Conservation (phyloP, 2,888 invertebrate genomes). For the Scaptomyza polygonia region DNA sequence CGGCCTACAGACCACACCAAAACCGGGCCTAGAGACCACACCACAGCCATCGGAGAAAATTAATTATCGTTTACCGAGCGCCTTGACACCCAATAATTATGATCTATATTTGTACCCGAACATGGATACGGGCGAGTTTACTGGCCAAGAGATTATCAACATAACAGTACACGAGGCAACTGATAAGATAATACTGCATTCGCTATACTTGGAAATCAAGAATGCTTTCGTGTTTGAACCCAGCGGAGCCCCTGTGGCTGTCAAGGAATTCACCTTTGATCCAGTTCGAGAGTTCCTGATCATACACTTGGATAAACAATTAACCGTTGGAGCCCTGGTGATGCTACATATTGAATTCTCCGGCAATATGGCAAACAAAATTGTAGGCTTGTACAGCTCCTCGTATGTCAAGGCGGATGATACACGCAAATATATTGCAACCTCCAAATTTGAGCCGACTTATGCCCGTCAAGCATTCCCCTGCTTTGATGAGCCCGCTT, state of each 20-base stretch:
- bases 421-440: constrained; percentile 87
- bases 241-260: constrained; percentile 54
- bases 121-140: constrained; percentile 86
- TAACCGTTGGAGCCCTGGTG: constrained; percentile 41
- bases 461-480: constrained; percentile 97
- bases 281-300: constrained; percentile 76
- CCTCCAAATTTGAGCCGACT: constrained; percentile 97
- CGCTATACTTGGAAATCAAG: constrained; percentile 85
- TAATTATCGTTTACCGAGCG: constrained; percentile 86
- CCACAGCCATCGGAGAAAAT: constrained; percentile 57
- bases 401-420: constrained; percentile 85
- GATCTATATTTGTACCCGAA: constrained; percentile 89
- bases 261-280: constrained; percentile 63
- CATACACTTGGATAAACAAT: constrained; percentile 66
- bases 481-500: constrained; percentile 96
- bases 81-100: constrained; percentile 88
- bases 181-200: constrained; percentile 86
- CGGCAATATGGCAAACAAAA: constrained; percentile 88
- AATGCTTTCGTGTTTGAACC: constrained; percentile 60
- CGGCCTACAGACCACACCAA: constrained; percentile 17
- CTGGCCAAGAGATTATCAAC: constrained; percentile 86
- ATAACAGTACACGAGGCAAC: constrained; percentile 85
- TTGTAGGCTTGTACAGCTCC: constrained; percentile 91
- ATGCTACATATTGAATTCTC: constrained; percentile 84
- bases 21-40: constrained; percentile 27